Evolutionary conservation across 2,888 invertebrate genomes (phyloP).

Genomic region (Noctua janthina): DNA sequence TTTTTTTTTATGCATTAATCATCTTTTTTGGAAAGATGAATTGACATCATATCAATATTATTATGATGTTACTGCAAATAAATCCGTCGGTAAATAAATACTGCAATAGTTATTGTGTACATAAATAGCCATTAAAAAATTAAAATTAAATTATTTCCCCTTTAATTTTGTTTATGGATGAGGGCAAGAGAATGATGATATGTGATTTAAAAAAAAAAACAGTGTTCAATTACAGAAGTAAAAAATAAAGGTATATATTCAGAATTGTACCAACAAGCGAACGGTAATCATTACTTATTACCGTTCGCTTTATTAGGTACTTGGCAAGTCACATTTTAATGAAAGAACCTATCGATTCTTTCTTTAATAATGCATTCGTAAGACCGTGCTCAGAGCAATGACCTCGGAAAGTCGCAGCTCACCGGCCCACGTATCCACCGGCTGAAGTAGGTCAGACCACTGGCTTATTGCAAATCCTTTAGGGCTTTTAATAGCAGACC

Average conservation of each 20-base stretch:
- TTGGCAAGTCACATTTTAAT: slow-evolving; percentile 27
- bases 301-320: too few species aligned
- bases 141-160: too few species aligned
- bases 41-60: background rate
- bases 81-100: background rate
- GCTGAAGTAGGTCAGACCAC: slow-evolving; percentile 66
- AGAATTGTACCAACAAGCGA: background rate
- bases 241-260: background rate
- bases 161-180: too few species aligned
- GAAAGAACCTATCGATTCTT: slow-evolving; percentile 55
- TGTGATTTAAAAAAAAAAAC: background rate
- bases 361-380: slow-evolving; percentile 61
- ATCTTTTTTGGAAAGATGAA: background rate
- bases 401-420: slow-evolving; percentile 49
- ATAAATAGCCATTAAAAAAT: background rate
- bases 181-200: too few species aligned
- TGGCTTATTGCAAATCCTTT: slow-evolving; percentile 57
- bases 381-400: slow-evolving; percentile 61
- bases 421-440: slow-evolving; percentile 42
- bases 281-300: background rate
- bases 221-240: background rate
- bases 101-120: background rate
- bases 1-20: slow-evolving; percentile 52
- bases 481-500: background rate
- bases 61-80: background rate